Percentiles rank a stretch among this genome's conserved stretches.
phyloP scores from a whole-genome alignment of 2,113 vertebrate genomes.

The Gallinago media region DNA sequence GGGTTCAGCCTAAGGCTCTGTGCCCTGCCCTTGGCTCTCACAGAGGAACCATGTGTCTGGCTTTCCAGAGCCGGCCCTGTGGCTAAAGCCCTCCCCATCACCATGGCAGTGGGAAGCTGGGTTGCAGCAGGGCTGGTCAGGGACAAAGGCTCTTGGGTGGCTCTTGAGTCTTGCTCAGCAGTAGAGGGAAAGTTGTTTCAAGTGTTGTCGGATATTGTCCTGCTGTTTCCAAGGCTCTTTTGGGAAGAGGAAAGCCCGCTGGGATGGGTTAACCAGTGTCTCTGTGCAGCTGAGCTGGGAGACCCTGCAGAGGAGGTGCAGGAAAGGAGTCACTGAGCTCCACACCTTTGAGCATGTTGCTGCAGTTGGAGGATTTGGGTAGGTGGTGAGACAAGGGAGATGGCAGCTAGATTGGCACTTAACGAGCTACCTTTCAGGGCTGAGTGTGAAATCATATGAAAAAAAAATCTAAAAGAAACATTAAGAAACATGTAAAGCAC shows the following conservation, averaged over 20 bases:
- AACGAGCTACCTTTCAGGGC: neutral
- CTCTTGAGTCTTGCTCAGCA: neutral
- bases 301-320: neutral
- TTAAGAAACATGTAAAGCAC: accelerated
- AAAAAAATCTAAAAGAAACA: neutral
- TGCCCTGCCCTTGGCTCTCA: neutral
- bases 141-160: neutral
- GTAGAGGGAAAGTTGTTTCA: neutral
- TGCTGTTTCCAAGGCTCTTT: neutral
- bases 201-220: neutral
- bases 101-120: neutral
- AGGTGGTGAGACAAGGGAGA: neutral
- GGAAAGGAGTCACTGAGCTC: neutral
- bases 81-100: neutral
- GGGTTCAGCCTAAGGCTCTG: neutral
- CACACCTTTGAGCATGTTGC: accelerated
- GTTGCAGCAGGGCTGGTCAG: neutral
- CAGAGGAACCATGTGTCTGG: neutral
- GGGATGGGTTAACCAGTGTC: neutral
- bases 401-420: neutral
- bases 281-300: accelerated
- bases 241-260: neutral
- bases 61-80: neutral
- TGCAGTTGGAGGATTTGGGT: neutral
- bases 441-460: neutral